These are phyloP conservation scores for Cyanoderma ruficeps DNA, from an alignment of 2,113 vertebrate species.

Conservation along the genomic window DNA sequence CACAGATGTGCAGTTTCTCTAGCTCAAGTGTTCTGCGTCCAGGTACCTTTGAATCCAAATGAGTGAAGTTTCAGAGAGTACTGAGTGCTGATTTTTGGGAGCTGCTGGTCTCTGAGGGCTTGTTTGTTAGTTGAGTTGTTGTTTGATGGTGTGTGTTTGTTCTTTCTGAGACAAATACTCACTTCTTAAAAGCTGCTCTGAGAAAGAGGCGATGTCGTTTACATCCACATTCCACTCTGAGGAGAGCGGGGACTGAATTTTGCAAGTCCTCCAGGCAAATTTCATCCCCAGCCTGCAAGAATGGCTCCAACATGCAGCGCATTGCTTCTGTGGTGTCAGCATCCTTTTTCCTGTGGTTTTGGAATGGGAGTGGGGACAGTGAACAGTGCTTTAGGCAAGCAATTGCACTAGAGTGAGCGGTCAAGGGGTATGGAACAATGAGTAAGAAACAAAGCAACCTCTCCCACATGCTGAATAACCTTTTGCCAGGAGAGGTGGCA, in stretches of 20 bases:
- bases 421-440: not conserved
- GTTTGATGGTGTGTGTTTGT: not conserved
- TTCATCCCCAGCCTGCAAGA: not conserved
- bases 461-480: not conserved
- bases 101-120: not conserved
- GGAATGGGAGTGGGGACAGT: not conserved
- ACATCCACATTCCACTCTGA: not conserved
- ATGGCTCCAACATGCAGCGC: accelerated
- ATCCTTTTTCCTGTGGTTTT: not conserved
- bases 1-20: not conserved
- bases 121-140: not conserved
- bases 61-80: not conserved
- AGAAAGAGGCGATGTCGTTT: not conserved
- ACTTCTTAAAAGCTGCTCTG: not conserved
- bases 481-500: not conserved
- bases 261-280: not conserved
- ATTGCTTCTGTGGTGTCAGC: accelerated
- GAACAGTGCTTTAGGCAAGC: not conserved
- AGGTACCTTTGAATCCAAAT: not conserved
- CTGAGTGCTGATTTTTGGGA: not conserved
- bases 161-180: not conserved
- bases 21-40: not conserved
- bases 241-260: not conserved
- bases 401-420: not conserved
- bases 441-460: not conserved